Conservation (phyloP, 2,113 vertebrate genomes). For the Athene noctua region DNA sequence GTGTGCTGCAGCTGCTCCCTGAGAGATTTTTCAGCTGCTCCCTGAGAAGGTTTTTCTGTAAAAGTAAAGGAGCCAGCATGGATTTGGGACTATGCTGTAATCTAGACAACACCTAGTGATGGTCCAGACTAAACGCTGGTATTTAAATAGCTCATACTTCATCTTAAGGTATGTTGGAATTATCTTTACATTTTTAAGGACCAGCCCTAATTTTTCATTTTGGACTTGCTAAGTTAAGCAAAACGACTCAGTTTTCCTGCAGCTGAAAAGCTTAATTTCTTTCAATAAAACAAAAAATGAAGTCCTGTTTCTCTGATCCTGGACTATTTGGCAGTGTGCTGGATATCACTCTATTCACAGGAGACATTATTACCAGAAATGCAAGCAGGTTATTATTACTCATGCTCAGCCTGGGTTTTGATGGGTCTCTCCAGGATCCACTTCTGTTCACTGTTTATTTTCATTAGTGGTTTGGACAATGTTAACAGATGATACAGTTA, state of each 20-base stretch:
- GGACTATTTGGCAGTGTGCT: neutral
- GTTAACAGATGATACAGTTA: neutral
- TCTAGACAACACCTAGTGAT: neutral
- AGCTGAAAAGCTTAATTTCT: neutral
- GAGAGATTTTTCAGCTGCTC: neutral
- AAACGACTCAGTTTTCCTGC: neutral
- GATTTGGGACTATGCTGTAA: neutral
- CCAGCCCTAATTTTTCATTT: neutral
- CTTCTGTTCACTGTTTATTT: conserved; percentile 23
- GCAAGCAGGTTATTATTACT: conserved; percentile 44
- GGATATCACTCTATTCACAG: neutral
- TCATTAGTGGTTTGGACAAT: neutral
- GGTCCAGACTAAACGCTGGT: neutral
- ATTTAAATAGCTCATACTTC: neutral
- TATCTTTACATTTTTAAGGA: neutral
- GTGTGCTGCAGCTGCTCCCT: neutral
- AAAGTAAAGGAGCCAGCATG: accelerated
- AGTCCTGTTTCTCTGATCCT: conserved; percentile 1
- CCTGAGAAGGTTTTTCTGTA: neutral
- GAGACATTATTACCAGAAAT: conserved; percentile 8
- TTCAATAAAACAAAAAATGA: neutral
- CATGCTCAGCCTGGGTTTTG: conserved; percentile 13
- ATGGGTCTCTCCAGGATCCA: conserved; percentile 43
- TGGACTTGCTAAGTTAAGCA: neutral
- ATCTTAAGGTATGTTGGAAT: neutral